These are phyloP conservation scores for Nowickia ferox DNA, from an alignment of 2,888 invertebrate genomes.

Conservation along the genomic window DNA sequence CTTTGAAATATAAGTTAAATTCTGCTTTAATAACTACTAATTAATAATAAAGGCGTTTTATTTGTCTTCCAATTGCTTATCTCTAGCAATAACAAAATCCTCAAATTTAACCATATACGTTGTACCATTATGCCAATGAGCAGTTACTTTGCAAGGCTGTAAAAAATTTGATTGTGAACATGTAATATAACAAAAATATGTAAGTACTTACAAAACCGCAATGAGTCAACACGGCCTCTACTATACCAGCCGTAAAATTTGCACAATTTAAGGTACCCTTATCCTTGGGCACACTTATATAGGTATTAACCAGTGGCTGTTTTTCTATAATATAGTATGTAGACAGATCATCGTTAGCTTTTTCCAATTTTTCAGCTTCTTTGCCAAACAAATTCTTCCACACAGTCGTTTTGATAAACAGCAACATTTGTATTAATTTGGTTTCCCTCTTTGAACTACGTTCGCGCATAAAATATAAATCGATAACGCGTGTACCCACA, in stretches of 20 bases:
- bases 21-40: slow-evolving; percentile 57
- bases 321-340: slow-evolving; percentile 99
- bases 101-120: slow-evolving; percentile 99
- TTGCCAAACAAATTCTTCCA: slow-evolving; percentile 99
- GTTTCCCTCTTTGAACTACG: slow-evolving; percentile 97
- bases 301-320: slow-evolving; percentile 97
- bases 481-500: slow-evolving; percentile 96
- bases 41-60: slow-evolving; percentile 80
- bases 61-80: slow-evolving; percentile 95
- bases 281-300: slow-evolving; percentile 98
- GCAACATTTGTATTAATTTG: slow-evolving; percentile 95
- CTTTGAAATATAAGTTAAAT: slow-evolving; percentile 66
- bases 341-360: slow-evolving; percentile 96
- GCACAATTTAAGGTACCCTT: slow-evolving; percentile 99
- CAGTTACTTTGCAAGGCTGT: slow-evolving; percentile 98
- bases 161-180: neutral
- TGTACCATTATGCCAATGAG: slow-evolving; percentile 99
- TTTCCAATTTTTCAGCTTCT: slow-evolving; percentile 99
- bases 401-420: slow-evolving; percentile 97
- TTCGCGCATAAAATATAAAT: slow-evolving; percentile 96
- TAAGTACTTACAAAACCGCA: slow-evolving; percentile 94
- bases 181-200: no score
- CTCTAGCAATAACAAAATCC: slow-evolving; percentile 94
- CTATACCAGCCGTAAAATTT: slow-evolving; percentile 98
- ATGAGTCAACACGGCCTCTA: slow-evolving; percentile 96